Base-by-base conservation (phyloP, 2,797 vertebrate species). In the Phoebastria nigripes region DNA sequence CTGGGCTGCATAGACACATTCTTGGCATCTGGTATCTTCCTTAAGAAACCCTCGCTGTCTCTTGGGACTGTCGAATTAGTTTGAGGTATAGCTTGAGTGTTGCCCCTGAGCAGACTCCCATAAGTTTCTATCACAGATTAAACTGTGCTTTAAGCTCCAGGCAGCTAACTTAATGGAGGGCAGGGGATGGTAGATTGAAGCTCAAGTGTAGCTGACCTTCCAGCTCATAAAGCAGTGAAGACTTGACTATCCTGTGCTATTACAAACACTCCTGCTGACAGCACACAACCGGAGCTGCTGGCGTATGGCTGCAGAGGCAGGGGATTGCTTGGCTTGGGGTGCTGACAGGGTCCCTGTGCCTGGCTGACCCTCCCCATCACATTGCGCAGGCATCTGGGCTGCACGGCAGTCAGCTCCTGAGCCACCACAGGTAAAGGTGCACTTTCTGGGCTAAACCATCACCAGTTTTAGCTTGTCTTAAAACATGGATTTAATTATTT, bases 191-290 rank as follows among this genome's bases (percentile, higher is more conserved):
- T 88, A 88, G 87, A 96, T 96, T 74, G 94, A 82, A 95, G 92
- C 94, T 97, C 91, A 94, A 96, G 85, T 94, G 94, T 94, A 84
- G 91, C 85, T 96, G 96, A 96, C 94, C 95, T 93, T 91, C 83
- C 80, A 94, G 95, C 88, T 95, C 95, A 87, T 95, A 96, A 96
- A 96, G 82, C 85, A 94, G 85, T 7, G 6, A 89, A 90, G 87
- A 84, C 85, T 82, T 85, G 83, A 66, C 70, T 90, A 3, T 52
- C 55, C 80, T 55, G 77, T 35, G 62, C 54, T 86, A 88, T 84
- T 79, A 81, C 79, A 86, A 96, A 52, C 72, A 59, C 49, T 69
- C 55, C 39, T 81, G 56, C 87, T 78, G 84, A 72, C 63, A 86
- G 79, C 87, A 83, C 49, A 19, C 6, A 44, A 46, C 41, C 1